Evolutionary conservation across 2,888 invertebrate genomes (phyloP).

Genomic region (Lochmaea crataegi): DNA sequence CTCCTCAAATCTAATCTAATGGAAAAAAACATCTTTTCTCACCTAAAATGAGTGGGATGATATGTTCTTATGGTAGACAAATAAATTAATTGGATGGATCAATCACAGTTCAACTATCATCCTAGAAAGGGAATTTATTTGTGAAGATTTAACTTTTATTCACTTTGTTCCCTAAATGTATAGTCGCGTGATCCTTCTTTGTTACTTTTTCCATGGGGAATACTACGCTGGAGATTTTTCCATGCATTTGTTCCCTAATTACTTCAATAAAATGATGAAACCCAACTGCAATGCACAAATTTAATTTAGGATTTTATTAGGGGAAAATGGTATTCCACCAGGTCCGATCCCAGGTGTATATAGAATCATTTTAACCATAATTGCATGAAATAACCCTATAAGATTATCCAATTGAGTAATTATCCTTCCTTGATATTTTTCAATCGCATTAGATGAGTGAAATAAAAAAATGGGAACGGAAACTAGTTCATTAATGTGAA

Average conservation of each 20-base stretch:
- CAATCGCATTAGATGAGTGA: no score
- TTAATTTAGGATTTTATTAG: constrained; percentile 18
- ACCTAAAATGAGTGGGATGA: no score
- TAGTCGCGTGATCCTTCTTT: constrained; percentile 19
- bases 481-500: no score
- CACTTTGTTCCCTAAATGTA: background rate
- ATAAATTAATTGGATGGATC: no score
- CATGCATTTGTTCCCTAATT: constrained; percentile 29
- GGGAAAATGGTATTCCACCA: background rate
- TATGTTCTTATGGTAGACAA: no score
- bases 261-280: constrained; percentile 32
- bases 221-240: constrained; percentile 29
- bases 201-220: constrained; percentile 27
- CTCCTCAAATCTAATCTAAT: no score
- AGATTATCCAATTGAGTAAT: no score
- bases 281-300: constrained; percentile 31
- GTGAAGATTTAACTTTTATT: background rate
- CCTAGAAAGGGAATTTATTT: background rate
- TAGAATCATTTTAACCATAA: background rate
- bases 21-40: no score
- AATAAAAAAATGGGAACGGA: no score
- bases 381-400: no score
- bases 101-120: no score
- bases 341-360: background rate
- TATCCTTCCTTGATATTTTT: no score